Conservation (phyloP, 2,113 vertebrate genomes). For the Clarias magur region DNA sequence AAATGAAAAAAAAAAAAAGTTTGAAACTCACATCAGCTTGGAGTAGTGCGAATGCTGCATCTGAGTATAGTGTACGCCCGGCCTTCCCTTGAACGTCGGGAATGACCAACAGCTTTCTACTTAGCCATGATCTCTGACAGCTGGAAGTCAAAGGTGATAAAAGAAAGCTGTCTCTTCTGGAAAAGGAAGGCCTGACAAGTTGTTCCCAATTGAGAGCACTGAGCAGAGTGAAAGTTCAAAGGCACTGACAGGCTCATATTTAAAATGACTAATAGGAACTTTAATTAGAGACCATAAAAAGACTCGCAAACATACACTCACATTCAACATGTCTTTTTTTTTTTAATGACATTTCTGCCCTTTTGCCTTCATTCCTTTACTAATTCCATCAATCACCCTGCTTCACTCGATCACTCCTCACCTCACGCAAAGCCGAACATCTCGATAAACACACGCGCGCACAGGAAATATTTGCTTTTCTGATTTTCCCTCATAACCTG, state of each 20-base stretch:
- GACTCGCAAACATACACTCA: neutral
- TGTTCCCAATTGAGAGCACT: neutral
- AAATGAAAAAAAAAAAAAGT: neutral
- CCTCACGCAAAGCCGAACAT: conserved; percentile 42
- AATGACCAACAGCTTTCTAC: conserved; percentile 14
- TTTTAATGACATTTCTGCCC: neutral
- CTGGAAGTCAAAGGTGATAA: conserved; percentile 18
- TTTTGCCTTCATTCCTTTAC: conserved; percentile 33
- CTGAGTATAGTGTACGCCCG: neutral
- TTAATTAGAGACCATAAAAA: neutral
- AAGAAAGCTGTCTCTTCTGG: conserved; percentile 16
- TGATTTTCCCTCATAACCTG: conserved; percentile 22
- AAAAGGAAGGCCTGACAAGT: neutral
- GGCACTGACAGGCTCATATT: neutral
- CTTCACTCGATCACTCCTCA: conserved; percentile 21
- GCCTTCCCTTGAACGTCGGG: conserved; percentile 44
- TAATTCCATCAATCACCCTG: conserved; percentile 41
- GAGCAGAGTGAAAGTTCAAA: neutral
- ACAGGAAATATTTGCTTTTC: conserved; percentile 45
- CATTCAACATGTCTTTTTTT: neutral
- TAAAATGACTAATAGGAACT: neutral
- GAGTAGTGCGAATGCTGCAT: neutral
- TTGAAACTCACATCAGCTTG: neutral
- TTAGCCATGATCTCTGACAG: conserved; percentile 46
- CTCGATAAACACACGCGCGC: conserved; percentile 46